Conservation (phyloP, 2,797 vertebrate genomes). For the Parotocinclus haroldoi region DNA sequence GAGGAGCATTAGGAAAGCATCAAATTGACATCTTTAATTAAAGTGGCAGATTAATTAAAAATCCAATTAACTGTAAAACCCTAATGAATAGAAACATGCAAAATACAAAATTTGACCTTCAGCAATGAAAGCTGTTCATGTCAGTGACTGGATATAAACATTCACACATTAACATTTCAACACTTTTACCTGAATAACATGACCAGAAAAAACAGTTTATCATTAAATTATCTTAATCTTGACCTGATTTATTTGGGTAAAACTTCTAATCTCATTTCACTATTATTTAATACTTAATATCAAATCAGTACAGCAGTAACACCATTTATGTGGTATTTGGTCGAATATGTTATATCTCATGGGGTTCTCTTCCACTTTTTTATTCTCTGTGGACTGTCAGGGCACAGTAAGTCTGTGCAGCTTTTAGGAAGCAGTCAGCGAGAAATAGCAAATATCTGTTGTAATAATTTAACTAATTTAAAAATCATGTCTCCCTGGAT, state of each 20-base stretch:
- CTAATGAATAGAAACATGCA: slow-evolving; percentile 60
- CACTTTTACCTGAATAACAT: slow-evolving; percentile 18
- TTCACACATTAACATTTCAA: slow-evolving; percentile 48
- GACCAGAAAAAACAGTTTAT: not conserved
- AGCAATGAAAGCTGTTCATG: slow-evolving; percentile 54
- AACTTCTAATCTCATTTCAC: too few species aligned
- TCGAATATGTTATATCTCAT: too few species aligned
- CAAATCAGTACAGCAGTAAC: too few species aligned
- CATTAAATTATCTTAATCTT: too few species aligned
- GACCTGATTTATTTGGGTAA: too few species aligned
- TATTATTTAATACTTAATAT: too few species aligned
- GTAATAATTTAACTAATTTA: slow-evolving; percentile 47
- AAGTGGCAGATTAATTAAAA: slow-evolving; percentile 72
- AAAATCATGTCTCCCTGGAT: slow-evolving; percentile 39
- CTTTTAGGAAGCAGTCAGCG: slow-evolving; percentile 57
- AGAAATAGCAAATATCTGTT: slow-evolving; percentile 51
- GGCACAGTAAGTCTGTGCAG: slow-evolving; percentile 63
- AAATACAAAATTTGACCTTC: slow-evolving; percentile 65
- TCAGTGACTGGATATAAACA: slow-evolving; percentile 25
- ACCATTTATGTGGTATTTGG: too few species aligned
- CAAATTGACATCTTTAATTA: slow-evolving; percentile 67
- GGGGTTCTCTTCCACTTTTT: slow-evolving; percentile 37
- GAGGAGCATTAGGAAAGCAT: slow-evolving; percentile 60
- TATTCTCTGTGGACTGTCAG: slow-evolving; percentile 53
- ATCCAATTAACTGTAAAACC: slow-evolving; percentile 67